phyloP scores from a whole-genome alignment of 30 jellyfish, hydroid and myxozoan species.

The Sanderia malayensis region DNA sequence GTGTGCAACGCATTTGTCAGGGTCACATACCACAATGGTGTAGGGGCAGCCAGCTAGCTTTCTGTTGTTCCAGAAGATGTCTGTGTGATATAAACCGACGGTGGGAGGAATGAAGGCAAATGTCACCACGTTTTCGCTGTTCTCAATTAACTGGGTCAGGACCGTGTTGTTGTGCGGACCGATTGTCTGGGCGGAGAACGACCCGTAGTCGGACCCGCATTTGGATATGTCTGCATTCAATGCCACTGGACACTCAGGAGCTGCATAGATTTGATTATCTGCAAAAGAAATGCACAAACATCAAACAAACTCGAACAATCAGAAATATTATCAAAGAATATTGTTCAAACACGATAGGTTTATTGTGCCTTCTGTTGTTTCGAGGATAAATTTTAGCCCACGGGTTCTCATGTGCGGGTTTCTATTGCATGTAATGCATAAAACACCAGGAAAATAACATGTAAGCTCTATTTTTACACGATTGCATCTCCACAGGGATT shows the following conservation, averaged over 20 bases:
- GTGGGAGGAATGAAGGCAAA: conserved; percentile 71
- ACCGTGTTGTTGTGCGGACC: conserved; percentile 76
- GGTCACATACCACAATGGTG: conserved; percentile 79
- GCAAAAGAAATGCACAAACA: conserved; percentile 1
- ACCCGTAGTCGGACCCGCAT: conserved; percentile 73
- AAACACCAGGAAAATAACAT: no score
- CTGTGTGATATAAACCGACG: conserved; percentile 77
- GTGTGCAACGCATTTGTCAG: conserved; percentile 72
- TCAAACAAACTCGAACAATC: no score
- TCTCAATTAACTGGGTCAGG: conserved; percentile 66
- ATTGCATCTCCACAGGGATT: no score
- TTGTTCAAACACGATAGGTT: no score
- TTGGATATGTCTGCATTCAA: conserved; percentile 70
- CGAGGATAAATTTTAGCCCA: no score
- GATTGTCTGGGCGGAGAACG: conserved; percentile 68
- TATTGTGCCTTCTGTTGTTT: no score
- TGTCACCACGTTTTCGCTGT: conserved; percentile 59
- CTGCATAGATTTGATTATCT: conserved; percentile 74
- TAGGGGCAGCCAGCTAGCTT: conserved; percentile 91
- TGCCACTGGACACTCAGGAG: conserved; percentile 65
- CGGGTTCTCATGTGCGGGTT: no score
- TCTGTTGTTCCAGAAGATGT: conserved; percentile 71
- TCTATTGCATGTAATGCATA: no score
- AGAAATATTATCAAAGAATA: no score
- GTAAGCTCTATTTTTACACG: no score